phyloP scores from a whole-genome alignment of 2,113 vertebrate species.

The Galeopterus variegatus region DNA sequence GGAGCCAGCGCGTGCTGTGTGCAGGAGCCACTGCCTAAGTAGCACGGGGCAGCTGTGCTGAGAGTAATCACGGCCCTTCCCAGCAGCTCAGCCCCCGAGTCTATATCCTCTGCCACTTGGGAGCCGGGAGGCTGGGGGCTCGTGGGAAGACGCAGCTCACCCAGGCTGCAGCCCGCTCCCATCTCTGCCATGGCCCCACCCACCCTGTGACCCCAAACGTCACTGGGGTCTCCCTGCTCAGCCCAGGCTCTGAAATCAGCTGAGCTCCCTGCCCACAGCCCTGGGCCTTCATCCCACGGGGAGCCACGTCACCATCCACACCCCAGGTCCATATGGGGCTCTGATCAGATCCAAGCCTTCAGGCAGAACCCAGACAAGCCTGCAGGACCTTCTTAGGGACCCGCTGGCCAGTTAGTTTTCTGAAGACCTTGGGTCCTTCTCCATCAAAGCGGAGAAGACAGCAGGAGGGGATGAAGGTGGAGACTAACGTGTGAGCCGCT shows the following conservation, averaged over 20 bases:
- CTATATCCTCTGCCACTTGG: fast-evolving
- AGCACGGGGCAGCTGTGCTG: fast-evolving
- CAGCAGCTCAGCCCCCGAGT: background rate
- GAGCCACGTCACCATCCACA: fast-evolving
- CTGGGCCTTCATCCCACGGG: fast-evolving
- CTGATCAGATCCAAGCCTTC: background rate
- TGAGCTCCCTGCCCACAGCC: background rate
- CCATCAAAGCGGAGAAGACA: fast-evolving
- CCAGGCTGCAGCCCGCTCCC: background rate
- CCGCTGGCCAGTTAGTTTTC: fast-evolving
- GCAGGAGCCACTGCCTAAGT: background rate
- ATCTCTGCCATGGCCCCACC: background rate
- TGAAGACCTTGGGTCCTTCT: fast-evolving
- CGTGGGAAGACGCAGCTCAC: fast-evolving
- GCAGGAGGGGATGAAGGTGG: fast-evolving
- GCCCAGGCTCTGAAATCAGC: background rate
- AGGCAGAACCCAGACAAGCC: fast-evolving
- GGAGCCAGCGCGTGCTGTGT: fast-evolving
- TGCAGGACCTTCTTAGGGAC: background rate
- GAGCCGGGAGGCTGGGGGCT: fast-evolving
- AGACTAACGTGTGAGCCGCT: background rate
- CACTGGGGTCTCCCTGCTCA: background rate
- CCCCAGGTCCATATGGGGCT: fast-evolving
- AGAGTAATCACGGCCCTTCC: background rate
- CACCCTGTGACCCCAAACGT: background rate